Percentiles rank a stretch among this genome's conserved stretches.
These are phyloP conservation scores for Vesta saturnalis DNA, from an alignment of 2,888 invertebrate genomes.

Conservation along the genomic window DNA sequence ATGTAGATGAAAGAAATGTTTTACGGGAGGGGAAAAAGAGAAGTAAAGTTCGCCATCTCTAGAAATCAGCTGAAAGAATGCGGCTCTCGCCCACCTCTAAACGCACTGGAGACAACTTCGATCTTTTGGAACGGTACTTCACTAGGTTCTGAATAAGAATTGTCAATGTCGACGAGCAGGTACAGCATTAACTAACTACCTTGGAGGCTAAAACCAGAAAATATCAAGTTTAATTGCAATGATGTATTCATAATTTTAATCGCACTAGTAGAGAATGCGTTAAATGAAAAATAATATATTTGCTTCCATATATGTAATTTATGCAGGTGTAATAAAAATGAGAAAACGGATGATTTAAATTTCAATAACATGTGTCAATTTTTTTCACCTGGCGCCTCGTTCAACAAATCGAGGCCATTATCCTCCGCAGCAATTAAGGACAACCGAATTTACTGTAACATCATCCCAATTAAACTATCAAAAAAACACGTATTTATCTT, in stretches of 20 bases:
- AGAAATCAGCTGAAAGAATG: conserved; percentile 42
- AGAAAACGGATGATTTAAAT: conserved; percentile 37
- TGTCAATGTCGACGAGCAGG: conserved; percentile 48
- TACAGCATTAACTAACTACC: conserved; percentile 42
- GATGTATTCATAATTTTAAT: conserved; percentile 38
- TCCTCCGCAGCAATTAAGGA: conserved; percentile 34
- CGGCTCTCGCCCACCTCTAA: conserved; percentile 48
- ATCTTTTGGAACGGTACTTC: conserved; percentile 50
- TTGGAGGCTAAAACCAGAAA: conserved; percentile 38
- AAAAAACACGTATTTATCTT: conserved; percentile 5
- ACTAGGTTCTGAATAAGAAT: conserved; percentile 48
- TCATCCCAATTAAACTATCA: conserved; percentile 11
- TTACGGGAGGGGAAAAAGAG: conserved; percentile 3
- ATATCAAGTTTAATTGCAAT: conserved; percentile 38
- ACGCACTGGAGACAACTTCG: conserved; percentile 46
- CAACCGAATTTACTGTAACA: conserved; percentile 24
- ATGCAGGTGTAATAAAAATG: conserved; percentile 32
- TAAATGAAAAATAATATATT: conserved; percentile 29
- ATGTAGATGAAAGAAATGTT: background rate
- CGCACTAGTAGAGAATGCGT: conserved; percentile 33
- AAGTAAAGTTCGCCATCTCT: conserved; percentile 24
- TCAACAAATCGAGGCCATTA: conserved; percentile 36
- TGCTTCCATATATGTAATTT: conserved; percentile 32
- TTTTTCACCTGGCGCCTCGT: conserved; percentile 40
- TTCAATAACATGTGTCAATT: conserved; percentile 38